A percentile compares a stretch with the other conserved stretches of the same genome.
Evolutionary conservation across 2,113 vertebrate species (phyloP).

Genomic region (Euleptes europaea): DNA sequence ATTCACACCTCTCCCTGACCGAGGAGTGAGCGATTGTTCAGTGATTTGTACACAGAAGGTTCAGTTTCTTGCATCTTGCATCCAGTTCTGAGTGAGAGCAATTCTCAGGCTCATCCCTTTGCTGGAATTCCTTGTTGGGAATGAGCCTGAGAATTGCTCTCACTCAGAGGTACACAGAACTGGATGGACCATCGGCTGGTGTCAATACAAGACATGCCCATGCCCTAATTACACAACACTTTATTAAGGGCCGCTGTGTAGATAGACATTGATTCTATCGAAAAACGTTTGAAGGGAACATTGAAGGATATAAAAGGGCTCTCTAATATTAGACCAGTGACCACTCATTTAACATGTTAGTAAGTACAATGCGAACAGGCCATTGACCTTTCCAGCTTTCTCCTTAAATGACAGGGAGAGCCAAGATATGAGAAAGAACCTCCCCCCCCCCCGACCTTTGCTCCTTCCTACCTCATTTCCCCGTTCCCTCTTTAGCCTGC

Average conservation of each 20-base stretch:
- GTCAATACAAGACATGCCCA: no score
- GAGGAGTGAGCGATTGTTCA: no score
- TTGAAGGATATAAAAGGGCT: not conserved
- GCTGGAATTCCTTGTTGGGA: no score
- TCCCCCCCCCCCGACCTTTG: not conserved
- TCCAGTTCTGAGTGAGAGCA: no score
- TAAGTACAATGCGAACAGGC: no score
- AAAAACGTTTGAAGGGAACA: not conserved
- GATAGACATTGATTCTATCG: not conserved
- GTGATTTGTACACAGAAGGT: no score
- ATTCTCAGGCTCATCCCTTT: no score
- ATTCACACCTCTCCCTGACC: not conserved
- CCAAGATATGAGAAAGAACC: not conserved
- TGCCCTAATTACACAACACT: no score
- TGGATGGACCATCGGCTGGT: no score
- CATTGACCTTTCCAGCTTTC: not conserved
- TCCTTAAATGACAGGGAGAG: not conserved
- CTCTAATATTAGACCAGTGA: not conserved
- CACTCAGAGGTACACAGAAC: no score
- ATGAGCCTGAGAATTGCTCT: no score
- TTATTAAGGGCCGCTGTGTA: not conserved
- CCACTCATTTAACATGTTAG: not conserved
- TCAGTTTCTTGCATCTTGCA: no score
- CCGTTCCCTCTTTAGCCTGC: not conserved
- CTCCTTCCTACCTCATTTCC: not conserved